Evolutionary conservation across 2,888 invertebrate genomes (phyloP).

Genomic region (Caenorhabditis angaria): DNA sequence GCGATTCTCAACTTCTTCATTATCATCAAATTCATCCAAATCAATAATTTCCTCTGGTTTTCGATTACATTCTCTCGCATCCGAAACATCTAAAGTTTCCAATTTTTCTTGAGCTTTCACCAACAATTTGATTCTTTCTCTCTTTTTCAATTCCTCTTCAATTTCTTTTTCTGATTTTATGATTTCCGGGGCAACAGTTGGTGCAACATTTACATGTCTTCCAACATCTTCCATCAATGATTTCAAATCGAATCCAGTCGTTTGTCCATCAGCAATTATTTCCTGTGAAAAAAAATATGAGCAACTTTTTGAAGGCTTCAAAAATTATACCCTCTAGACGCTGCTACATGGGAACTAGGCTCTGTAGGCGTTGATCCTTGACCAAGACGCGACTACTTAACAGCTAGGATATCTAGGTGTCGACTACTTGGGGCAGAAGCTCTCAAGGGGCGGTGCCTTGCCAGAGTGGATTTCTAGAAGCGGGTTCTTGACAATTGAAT

Average conservation of each 20-base stretch:
- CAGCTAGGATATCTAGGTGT: no score
- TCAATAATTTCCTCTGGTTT: conserved; percentile 51
- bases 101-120: conserved; percentile 17
- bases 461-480: no score
- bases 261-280: conserved; percentile 22
- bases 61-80: conserved; percentile 39
- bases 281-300: conserved; percentile 17
- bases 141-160: conserved; percentile 15
- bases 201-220: conserved; percentile 20
- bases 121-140: conserved; percentile 9
- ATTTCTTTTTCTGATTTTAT: neutral
- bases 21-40: conserved; percentile 53
- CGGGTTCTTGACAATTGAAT: no score
- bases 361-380: no score
- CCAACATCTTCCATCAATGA: conserved; percentile 35
- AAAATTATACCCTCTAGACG: no score
- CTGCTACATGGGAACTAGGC: no score
- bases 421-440: no score
- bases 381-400: no score
- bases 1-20: conserved; percentile 48
- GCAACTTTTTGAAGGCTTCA: no score
- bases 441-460: no score
- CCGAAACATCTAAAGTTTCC: conserved; percentile 74
- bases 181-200: neutral
- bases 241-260: conserved; percentile 22